Percentiles rank a stretch among this genome's conserved stretches.
phyloP scores from a whole-genome alignment of 2,797 vertebrate species.

The Cetoscarus ocellatus region DNA sequence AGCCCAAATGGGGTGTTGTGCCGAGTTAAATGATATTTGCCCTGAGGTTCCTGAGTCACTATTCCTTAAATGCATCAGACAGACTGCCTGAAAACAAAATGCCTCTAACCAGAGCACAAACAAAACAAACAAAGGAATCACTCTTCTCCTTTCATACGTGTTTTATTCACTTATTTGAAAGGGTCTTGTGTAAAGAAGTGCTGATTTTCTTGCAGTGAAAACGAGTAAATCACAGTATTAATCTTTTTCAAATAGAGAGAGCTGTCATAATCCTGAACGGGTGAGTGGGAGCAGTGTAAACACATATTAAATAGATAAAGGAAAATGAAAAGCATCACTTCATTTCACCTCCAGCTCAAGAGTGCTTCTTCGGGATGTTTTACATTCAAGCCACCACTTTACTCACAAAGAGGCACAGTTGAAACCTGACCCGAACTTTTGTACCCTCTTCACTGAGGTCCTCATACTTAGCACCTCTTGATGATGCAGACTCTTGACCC shows the following conservation, averaged over 20 bases:
- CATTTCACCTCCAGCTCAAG: constrained; percentile 32
- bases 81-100: not conserved
- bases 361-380: constrained; percentile 42
- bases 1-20: not conserved
- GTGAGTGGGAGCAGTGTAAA: constrained; percentile 13
- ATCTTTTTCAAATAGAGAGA: constrained; percentile 12
- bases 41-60: not conserved
- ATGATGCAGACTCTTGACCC: constrained; percentile 53
- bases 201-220: constrained; percentile 12
- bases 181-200: not conserved
- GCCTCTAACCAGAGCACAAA: not conserved
- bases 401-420: constrained; percentile 32
- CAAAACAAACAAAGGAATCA: not conserved
- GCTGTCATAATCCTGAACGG: not conserved
- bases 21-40: not conserved
- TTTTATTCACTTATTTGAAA: not conserved
- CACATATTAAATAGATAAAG: constrained; percentile 25
- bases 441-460: constrained; percentile 27
- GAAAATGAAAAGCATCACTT: constrained; percentile 12
- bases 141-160: not conserved
- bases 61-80: not conserved
- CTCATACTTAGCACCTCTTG: constrained; percentile 43
- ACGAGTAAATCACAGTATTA: not conserved
- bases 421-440: constrained; percentile 53
- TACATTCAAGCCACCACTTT: constrained; percentile 51